Evolutionary conservation across 1,140 invertebrate species (phyloP), one percentile per base, ranked within the genome.

Genomic region (Dysdera silvatica): DNA sequence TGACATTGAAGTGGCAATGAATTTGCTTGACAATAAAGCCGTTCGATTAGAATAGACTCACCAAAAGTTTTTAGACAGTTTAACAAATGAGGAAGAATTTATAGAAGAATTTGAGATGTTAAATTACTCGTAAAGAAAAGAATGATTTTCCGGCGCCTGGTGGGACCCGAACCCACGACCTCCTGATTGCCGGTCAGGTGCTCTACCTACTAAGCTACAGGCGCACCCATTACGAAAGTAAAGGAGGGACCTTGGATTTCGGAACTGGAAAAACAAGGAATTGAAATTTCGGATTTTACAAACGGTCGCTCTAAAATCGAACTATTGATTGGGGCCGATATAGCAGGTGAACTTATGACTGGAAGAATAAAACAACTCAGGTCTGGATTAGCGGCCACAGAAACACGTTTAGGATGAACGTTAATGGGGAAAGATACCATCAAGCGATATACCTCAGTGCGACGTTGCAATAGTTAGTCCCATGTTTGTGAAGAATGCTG

Each of bases 341-440:
- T 53, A 4, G 51, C 51, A 4, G 51, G 51, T 5, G 35, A 53
- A 53, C 20, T 53, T 6, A 33, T 53, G 12, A 53, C 51, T 5
- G 51, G 51, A 18, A 53, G 18, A 53, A 33, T 53, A n/a, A n/a
- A n/a, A 33, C 32, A 53, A n/a, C 31, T 53, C 20, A 33, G 20
- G 18, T 32, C 28, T 14, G 31, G 18, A 12, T 10, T 35, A 6
- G 23, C 31, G 31, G 51, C 31, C 4, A 35, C 35, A 5, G 10
- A 53, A 10, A 53, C 51, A 20, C 10, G 31, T 6, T 35, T 53
- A 23, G 51, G 51, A 12, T 53, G 16, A 6, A 33, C 29, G 32
- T 8, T 35, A 4, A 14, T 53, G 8, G 51, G 51, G 18, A 53
- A 53, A 24, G n/a, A n/a, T n/a, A n/a, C n/a, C 12, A 6, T 10